Evolutionary conservation across 1,140 invertebrate genomes (phyloP).

Genomic region (Onthophagus taurus): DNA sequence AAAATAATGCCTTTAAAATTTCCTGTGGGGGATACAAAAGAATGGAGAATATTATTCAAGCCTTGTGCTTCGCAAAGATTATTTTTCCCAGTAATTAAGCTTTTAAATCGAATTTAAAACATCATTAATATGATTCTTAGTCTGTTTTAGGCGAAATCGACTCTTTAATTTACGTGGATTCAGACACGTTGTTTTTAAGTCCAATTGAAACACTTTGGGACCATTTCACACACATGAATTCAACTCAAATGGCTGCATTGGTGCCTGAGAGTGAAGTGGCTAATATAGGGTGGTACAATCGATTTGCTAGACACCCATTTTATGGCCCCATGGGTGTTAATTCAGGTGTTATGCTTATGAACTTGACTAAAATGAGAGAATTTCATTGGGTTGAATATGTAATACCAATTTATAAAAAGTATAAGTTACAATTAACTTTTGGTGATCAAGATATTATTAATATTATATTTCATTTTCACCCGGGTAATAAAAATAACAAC

Average conservation of each 20-base stretch:
- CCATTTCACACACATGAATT: slow-evolving; percentile 76
- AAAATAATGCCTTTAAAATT: slow-evolving; percentile 68
- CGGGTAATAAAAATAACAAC: slow-evolving; percentile 41
- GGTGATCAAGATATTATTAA: slow-evolving; percentile 98
- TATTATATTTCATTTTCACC: slow-evolving; percentile 87
- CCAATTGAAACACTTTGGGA: slow-evolving; percentile 75
- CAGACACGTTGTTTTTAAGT: slow-evolving; percentile 79
- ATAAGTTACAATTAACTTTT: slow-evolving; percentile 82
- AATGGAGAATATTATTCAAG: slow-evolving; percentile 84
- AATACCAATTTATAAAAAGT: slow-evolving; percentile 74
- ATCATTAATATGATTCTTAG: slow-evolving; percentile 47
- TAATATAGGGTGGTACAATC: slow-evolving; percentile 90
- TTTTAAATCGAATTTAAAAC: not conserved
- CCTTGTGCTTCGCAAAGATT: slow-evolving; percentile 86
- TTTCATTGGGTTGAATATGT: slow-evolving; percentile 81
- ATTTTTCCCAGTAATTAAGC: slow-evolving; percentile 71
- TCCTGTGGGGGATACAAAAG: slow-evolving; percentile 56
- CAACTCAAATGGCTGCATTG: slow-evolving; percentile 76
- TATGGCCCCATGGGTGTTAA: slow-evolving; percentile 82
- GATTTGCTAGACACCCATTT: slow-evolving; percentile 91
- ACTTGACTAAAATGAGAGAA: slow-evolving; percentile 79
- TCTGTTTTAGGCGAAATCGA: slow-evolving; percentile 68
- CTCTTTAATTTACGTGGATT: slow-evolving; percentile 87
- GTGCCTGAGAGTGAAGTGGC: slow-evolving; percentile 84
- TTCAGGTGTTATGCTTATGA: slow-evolving; percentile 96